These are phyloP conservation scores for Tapera naevia DNA, from an alignment of 2,797 vertebrate genomes.

Conservation along the genomic window DNA sequence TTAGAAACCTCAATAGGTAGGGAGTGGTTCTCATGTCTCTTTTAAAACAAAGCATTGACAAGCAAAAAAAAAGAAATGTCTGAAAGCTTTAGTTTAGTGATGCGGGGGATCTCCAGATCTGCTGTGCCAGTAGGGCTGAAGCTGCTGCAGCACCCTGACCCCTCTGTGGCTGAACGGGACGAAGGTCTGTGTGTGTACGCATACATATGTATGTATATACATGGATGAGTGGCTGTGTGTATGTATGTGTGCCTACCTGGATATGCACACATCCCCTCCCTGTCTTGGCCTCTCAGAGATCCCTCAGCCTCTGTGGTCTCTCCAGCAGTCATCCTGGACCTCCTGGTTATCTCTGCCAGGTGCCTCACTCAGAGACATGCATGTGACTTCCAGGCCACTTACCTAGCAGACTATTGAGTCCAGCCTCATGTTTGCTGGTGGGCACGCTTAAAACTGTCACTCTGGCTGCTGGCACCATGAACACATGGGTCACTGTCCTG, in stretches of 20 bases:
- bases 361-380: not conserved
- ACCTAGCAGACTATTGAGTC: not conserved
- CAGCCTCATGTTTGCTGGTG: not conserved
- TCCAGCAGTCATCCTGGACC: not conserved
- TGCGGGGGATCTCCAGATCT: not conserved
- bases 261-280: rapidly evolving
- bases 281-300: not conserved
- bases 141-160: not conserved
- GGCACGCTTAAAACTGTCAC: not conserved
- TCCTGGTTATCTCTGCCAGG: not conserved
- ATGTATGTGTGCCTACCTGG: not conserved
- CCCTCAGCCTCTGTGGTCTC: rapidly evolving
- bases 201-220: not conserved
- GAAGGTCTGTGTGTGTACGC: not conserved
- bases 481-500: not conserved
- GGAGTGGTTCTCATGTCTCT: not conserved
- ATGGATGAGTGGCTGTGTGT: not conserved
- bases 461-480: not conserved
- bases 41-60: not conserved
- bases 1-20: not conserved
- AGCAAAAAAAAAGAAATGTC: not conserved
- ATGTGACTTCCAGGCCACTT: not conserved
- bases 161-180: not conserved
- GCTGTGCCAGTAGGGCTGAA: not conserved
- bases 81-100: not conserved